Evolutionary conservation across 2,113 vertebrate genomes (phyloP), one percentile per base, ranked within the genome.

Genomic region (Cranoglanis bouderius): DNA sequence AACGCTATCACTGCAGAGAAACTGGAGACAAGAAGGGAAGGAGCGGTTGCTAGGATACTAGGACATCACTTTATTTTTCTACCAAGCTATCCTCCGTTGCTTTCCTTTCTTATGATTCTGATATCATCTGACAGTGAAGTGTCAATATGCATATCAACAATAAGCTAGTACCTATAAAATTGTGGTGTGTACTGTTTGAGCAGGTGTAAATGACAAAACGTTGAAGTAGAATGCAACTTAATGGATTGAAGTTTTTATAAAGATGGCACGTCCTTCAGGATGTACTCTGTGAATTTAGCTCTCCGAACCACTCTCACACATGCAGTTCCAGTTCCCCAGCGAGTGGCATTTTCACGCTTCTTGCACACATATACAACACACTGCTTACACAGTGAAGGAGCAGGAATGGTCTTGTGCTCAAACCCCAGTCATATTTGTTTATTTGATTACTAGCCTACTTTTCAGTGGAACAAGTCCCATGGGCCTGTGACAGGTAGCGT

Each of bases 1-100:
- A 87, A 89, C 90, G 46, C 83, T 89, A 92, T 90, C 85, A 72
- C 89, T 77, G 70, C 91, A 90, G 84, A 88, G 61, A 90, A 63
- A 88, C 51, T 72, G 35, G 81, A 91, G 74, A 70, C 87, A 84
- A 87, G 86, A 86, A 12, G 55, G 72, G 61, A 87, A 65, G 80
- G 43, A 90, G 89, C 91, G 78, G 93, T 93, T 93, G 91, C 93
- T 94, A 90, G 89, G 92, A 93, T 90, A 94, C 91, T 78, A 80
- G 82, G 83, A 80, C 63, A 88, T 91, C 81, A 74, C 80, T 90
- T 70, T 87, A 85, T 92, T 85, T 32, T 63, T 13, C 35, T 83
- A 82, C 51, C 53, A 82, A 38, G 51, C 80, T 82, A 51, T 55
- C 35, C 35, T 55, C 49, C 12, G 3, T 40, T 59, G 19, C 19